phyloP scores from a whole-genome alignment of 1,140 invertebrate genomes.

The Drosophila prosaltans region DNA sequence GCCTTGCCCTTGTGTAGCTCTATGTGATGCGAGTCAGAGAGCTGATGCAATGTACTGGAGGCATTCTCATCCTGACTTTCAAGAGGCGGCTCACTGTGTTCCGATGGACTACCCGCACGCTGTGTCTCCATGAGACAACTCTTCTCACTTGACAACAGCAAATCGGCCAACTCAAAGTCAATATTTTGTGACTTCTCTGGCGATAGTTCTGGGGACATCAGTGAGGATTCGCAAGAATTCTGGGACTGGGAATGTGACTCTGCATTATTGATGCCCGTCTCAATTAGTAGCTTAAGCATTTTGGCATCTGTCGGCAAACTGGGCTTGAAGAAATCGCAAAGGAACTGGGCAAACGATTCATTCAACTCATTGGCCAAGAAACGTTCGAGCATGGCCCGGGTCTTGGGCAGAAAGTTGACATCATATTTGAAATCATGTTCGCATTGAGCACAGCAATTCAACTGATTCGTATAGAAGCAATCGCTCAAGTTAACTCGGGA shows the following conservation, averaged over 20 bases:
- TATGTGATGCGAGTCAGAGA: slow-evolving; percentile 83
- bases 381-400: slow-evolving; percentile 70
- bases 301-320: slow-evolving; percentile 86
- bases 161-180: slow-evolving; percentile 80
- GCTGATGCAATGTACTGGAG: slow-evolving; percentile 73
- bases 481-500: slow-evolving; percentile 79
- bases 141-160: slow-evolving; percentile 78
- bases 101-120: slow-evolving; percentile 75
- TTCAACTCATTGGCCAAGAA: slow-evolving; percentile 74
- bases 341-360: slow-evolving; percentile 75
- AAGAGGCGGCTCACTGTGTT: slow-evolving; percentile 76
- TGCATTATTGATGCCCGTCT: slow-evolving; percentile 85
- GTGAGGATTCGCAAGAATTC: slow-evolving; percentile 78
- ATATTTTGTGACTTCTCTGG: slow-evolving; percentile 80
- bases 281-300: slow-evolving; percentile 87
- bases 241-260: slow-evolving; percentile 56
- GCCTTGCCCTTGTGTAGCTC: slow-evolving; percentile 87
- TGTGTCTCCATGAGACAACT: slow-evolving; percentile 77
- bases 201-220: slow-evolving; percentile 80
- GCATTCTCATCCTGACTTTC: slow-evolving; percentile 80
- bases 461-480: slow-evolving; percentile 81
- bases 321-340: slow-evolving; percentile 84
- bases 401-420: slow-evolving; percentile 75
- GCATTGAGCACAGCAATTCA: slow-evolving; percentile 80
- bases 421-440: slow-evolving; percentile 80